Base-by-base conservation (phyloP, 2,797 vertebrate species). In the Danio tinwini region DNA sequence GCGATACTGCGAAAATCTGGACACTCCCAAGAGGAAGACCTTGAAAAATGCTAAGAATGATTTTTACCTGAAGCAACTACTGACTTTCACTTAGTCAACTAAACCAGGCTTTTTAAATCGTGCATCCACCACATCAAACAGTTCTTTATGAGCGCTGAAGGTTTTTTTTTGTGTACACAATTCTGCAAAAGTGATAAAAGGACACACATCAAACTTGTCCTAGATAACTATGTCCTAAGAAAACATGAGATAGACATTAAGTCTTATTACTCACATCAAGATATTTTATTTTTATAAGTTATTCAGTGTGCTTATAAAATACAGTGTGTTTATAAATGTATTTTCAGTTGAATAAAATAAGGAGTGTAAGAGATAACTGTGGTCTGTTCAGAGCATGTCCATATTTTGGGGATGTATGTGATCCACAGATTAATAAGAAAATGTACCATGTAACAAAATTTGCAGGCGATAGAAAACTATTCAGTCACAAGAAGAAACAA, bases 1-100 rank as follows among this genome's bases (percentile, higher is more conserved):
- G 47, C 53, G 49, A 47, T 63, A n/a, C 61, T n/a, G n/a, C n/a
- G n/a, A 29, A 53, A 44, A 40, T 62, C 52, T 42, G 59, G 55
- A 69, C 74, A 59, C 64, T 71, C 70, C 19, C 56, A 61, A 71
- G 37, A 55, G 71, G 16, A 61, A 70, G 64, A 84, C 76, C 63
- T 68, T 82, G n/a, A 62, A 74, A 72, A 65, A 74, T 63, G 29
- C 29, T 58, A 71, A 52, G n/a, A 59, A 72, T 62, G 59, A 71
- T 68, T 81, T 29, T 78, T 37, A 8, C 76, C 64, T 71, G 42
- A 61, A 75, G 64, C 59, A 29, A 37, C 52, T 13, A 44, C 68
- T 79, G 7, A 49, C 61, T 74, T 40, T 70, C 37, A 42, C 47
- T 19, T 40, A 76, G 76, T 47, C 11, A 44, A 39, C 63, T 47